Evolutionary conservation across 2,888 invertebrate species (phyloP), one percentile per base, ranked within the genome.

Genomic region (Asteroscopus sphinx): DNA sequence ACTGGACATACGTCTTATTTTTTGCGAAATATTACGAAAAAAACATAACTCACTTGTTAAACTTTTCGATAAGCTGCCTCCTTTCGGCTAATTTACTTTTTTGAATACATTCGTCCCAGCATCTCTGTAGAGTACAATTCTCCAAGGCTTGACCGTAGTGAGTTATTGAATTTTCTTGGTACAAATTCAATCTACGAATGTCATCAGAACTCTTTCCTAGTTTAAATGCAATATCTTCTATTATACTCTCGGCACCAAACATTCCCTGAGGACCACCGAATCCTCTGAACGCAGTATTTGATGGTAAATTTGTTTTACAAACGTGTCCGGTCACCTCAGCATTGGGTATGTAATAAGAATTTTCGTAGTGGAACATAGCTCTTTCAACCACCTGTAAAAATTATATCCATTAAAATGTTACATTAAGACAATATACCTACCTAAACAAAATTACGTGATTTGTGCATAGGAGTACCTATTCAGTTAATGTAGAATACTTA

Each of bases 251-350:
- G 0, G 96, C 97, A 1, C 96, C 95, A 82, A 97, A 97, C 98
- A 98, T 98, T 25, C 97, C 98, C 83, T 98, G 98, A 0, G 98
- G 98, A 0, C 96, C 98, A 5, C 98, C 98, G 80, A 98, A 98
- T 1, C 98, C 98, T 76, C 99, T 95, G 81, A 99, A 99, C 0
- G 99, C 99, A 0, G 99, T 99, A 83, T 98, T 98, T 0, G 98
- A 98, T 0, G 98, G 96, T 45, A 98, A 87, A 92, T 99, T 98
- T 0, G 99, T 99, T 89, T 96, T 97, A 82, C 99, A 99, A 9
- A 96, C 93, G 79, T 95, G 95, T 0, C 97, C 97, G 9, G 93
- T 95, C 0, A 97, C 96, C 67, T 96, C 95, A 0, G 96, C 94
- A 71, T 97, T 96, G 0, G 97, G 97, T 64, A 98, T 96, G 68